Evolutionary conservation across 1,140 invertebrate genomes (phyloP), one percentile per base, ranked within the genome.

Genomic region (Octopus sinensis): DNA sequence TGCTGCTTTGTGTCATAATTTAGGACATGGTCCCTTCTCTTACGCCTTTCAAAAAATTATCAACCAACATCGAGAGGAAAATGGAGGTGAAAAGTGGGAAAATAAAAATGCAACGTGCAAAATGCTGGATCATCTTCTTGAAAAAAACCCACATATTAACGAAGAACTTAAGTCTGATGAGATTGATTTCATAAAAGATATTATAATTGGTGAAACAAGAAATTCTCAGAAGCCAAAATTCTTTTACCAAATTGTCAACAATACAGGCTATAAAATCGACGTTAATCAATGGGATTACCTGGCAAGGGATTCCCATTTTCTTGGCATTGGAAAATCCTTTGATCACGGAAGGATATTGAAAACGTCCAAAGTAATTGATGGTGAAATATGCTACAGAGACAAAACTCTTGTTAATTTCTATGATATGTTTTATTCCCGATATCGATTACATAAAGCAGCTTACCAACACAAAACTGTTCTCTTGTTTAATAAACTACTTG

Each of bases 271-370:
- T 84, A 92, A 92, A 30, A 91, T 94, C 54, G 94, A 95, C 90
- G 94, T 95, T 6, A 94, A 95, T 87, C 94, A 94, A 88, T 94
- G 92, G 92, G 94, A 95, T 86, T 95, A 95, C 84, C 91, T 95
- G 75, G 88, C 92, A 13, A 89, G 94, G 79, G 94, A 95, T 86
- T 92, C 90, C 52, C 87, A 91, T 68, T 87, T 90, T 81, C 83
- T 93, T 5, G 92, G 92, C 12, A 86, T 93, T 3, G 86, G 85
- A 43, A 90, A 88, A 73, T 87, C 85, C 52, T 93, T 93, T 89
- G 92, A 92, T 84, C 91, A 91, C 82, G 75, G 83, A 17, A 87
- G 91, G 30, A 87, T 91, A 78, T 89, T 92, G 56, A 88, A 90
- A 53, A 89, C 87, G 86, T 85, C 88, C 9, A 82, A 90, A 78